A percentile compares a stretch with the other conserved stretches of the same genome.
Evolutionary conservation across 1,140 invertebrate genomes (phyloP).

Genomic region (Amyelois transitella): DNA sequence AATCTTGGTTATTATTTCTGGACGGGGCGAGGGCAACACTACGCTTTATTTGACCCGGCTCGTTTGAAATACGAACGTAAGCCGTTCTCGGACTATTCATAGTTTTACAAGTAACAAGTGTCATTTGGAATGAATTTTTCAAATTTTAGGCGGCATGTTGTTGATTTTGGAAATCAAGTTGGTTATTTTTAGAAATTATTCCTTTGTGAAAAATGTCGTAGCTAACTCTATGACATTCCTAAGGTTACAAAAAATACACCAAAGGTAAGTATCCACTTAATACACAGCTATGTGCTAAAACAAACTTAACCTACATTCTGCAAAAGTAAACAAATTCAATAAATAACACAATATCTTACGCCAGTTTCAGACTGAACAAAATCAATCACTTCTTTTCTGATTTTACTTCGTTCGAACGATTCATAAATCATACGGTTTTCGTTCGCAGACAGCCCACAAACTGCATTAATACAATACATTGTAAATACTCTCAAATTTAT

Average conservation of each 20-base stretch:
- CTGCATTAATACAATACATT: neutral
- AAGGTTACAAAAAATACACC: too few species aligned
- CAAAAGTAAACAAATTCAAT: neutral
- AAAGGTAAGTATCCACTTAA: too few species aligned
- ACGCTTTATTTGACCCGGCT: slow-evolving; percentile 28
- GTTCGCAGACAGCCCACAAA: neutral
- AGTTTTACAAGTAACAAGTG: neutral
- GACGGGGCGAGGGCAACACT: slow-evolving; percentile 35
- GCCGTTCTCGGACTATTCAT: neutral
- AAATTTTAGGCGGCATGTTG: too few species aligned
- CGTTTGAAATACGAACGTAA: slow-evolving; percentile 4
- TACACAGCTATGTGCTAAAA: neutral
- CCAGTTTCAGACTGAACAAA: neutral
- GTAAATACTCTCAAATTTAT: too few species aligned
- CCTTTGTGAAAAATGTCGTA: too few species aligned
- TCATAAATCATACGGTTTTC: neutral
- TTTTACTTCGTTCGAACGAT: neutral
- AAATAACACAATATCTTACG: neutral
- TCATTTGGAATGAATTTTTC: too few species aligned
- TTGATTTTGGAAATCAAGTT: too few species aligned
- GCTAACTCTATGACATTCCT: too few species aligned
- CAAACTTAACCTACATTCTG: neutral
- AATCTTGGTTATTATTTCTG: slow-evolving; percentile 57
- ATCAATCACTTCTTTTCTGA: neutral
- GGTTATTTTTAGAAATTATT: too few species aligned